phyloP scores from a whole-genome alignment of 2,888 invertebrate species.

The Hololepta plana region DNA sequence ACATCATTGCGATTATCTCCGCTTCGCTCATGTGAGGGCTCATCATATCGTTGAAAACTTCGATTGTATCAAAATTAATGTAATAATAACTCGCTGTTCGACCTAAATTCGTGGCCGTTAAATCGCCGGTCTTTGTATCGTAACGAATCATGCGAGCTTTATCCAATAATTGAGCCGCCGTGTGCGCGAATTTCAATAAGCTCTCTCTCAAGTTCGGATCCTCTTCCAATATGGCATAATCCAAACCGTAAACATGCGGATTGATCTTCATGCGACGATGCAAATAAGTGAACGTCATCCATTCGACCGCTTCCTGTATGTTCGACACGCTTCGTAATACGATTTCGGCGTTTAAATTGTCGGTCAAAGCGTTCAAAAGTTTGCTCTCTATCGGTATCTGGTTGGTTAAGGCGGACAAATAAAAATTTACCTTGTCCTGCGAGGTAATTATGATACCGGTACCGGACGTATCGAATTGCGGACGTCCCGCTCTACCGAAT shows the following conservation, averaged over 20 bases:
- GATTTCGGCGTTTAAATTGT: constrained; percentile 97
- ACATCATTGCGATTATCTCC: constrained; percentile 78
- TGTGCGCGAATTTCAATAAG: constrained; percentile 57
- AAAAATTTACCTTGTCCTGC: constrained; percentile 82
- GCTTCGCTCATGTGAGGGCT: constrained; percentile 68
- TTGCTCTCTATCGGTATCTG: constrained; percentile 98
- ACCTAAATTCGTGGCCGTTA: constrained; percentile 72
- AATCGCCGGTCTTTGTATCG: constrained; percentile 65
- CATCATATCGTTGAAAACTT: constrained; percentile 74
- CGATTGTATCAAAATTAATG: constrained; percentile 89
- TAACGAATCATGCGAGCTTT: constrained; percentile 89
- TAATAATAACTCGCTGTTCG: constrained; percentile 96
- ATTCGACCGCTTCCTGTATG: constrained; percentile 89
- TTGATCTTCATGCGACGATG: constrained; percentile 88
- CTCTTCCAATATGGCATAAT: constrained; percentile 29
- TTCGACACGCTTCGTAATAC: constrained; percentile 92
- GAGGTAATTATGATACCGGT: constrained; percentile 91
- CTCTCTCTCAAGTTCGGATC: constrained; percentile 66
- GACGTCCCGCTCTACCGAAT: constrained; percentile 95
- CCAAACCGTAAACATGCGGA: constrained; percentile 59
- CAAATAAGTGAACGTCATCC: constrained; percentile 95
- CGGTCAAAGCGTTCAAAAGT: constrained; percentile 77
- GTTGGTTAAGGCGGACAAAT: constrained; percentile 82
- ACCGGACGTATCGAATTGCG: constrained; percentile 90
- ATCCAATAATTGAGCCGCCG: constrained; percentile 72